These are phyloP conservation scores for Rhineura floridana DNA, from an alignment of 2,113 vertebrate genomes.

Conservation along the genomic window DNA sequence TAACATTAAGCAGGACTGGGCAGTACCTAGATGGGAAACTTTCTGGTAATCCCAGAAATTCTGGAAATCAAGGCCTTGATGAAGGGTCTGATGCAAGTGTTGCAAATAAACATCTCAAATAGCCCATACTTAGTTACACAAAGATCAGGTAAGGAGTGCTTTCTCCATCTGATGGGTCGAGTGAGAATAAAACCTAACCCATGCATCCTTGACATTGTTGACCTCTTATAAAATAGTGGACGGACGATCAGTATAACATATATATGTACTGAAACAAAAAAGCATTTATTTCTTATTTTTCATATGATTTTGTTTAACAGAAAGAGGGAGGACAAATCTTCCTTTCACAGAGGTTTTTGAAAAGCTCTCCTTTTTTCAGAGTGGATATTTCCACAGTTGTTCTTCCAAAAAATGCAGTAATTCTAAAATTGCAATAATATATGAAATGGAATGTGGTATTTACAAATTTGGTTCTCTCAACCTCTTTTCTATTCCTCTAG, in stretches of 20 bases:
- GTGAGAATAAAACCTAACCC: not conserved
- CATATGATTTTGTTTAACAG: not conserved
- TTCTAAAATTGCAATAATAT: not conserved
- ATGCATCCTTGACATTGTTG: not conserved
- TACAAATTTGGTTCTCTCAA: slow-evolving; percentile 22
- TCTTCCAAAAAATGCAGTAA: slow-evolving; percentile 41
- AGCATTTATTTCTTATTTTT: not conserved
- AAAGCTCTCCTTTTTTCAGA: not conserved
- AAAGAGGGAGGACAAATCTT: not conserved
- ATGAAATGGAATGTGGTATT: slow-evolving; percentile 15
- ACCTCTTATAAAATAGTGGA: not conserved
- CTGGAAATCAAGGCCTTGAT: not conserved
- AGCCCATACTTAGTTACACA: not conserved
- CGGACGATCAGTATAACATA: slow-evolving; percentile 20
- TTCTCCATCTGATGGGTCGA: not conserved
- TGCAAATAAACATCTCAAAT: not conserved
- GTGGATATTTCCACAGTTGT: slow-evolving; percentile 31
- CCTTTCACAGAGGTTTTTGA: slow-evolving; percentile 13
- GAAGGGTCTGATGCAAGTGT: not conserved
- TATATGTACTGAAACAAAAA: not conserved
- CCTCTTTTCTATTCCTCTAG: slow-evolving; percentile 53
- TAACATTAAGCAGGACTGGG: not conserved
- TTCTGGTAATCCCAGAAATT: not conserved
- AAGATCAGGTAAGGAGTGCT: not conserved
- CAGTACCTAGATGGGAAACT: not conserved